phyloP scores from a whole-genome alignment of 2,797 vertebrate genomes.

The Scomberomorus guttatus region DNA sequence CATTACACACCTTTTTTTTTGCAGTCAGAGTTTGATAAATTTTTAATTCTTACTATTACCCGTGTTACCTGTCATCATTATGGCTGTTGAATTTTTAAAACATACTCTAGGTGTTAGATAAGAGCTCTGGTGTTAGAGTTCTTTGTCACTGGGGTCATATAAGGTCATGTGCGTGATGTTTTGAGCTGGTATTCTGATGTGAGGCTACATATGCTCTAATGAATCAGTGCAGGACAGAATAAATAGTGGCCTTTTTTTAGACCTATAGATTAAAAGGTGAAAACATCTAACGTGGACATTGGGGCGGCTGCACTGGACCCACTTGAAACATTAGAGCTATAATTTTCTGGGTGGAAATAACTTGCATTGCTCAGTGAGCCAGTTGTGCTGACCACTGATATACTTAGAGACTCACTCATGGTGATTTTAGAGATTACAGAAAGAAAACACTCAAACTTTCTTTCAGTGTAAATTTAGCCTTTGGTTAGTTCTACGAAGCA shows the following conservation, averaged over 20 bases:
- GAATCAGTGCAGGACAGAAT: conserved; percentile 37
- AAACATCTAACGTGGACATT: conserved; percentile 70
- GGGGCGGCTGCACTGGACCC: conserved; percentile 52
- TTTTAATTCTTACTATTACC: conserved; percentile 10
- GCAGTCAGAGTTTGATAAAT: background rate
- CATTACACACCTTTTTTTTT: background rate
- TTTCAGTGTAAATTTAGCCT: conserved; percentile 47
- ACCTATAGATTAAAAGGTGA: conserved; percentile 79
- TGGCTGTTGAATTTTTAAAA: conserved; percentile 15
- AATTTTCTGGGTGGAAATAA: conserved; percentile 91
- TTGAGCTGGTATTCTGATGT: conserved; percentile 19
- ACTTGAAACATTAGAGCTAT: conserved; percentile 86
- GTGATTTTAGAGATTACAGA: conserved; percentile 72
- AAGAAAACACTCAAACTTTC: conserved; percentile 58
- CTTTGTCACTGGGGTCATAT: conserved; percentile 8
- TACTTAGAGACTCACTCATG: conserved; percentile 78
- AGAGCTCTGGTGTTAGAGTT: conserved; percentile 3
- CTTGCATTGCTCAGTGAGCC: conserved; percentile 69
- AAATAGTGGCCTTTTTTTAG: conserved; percentile 61
- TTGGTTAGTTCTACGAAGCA: conserved; percentile 14
- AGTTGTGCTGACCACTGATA: conserved; percentile 77
- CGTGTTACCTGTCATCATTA: background rate
- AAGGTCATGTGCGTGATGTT: conserved; percentile 32
- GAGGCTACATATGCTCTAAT: conserved; percentile 48
- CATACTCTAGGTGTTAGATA: background rate